Evolutionary conservation across 2,113 vertebrate genomes (phyloP), one percentile per base, ranked within the genome.

Genomic region (Bungarus multicinctus): DNA sequence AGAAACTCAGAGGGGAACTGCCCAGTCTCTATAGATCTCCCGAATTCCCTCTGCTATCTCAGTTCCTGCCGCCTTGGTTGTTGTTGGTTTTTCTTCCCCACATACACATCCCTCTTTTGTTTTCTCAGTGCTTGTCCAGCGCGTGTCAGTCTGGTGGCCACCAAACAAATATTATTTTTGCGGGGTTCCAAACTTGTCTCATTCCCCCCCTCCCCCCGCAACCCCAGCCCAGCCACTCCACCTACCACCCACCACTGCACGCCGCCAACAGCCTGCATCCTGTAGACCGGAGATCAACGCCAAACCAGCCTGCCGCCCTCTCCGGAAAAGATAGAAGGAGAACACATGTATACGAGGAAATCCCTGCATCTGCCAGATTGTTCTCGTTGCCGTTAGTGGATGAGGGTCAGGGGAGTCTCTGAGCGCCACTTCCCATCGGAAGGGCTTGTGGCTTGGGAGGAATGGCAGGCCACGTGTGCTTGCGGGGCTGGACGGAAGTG

Each of bases 361-460:
- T 96, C 96, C 97, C 97, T 97, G 97, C 97, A 96, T 97, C 96
- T 58, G 96, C 94, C 97, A 95, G 97, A 97, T 97, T 97, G 97
- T 95, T 2, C 69, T 88, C 7, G 86, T 94, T 18, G 88, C 34
- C 1, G 93, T 91, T 0, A 58, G 93, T 81, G 90, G 92, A 95
- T 94, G 74, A 39, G 9, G 45, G 94, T 94, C 54, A 85, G 47
- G 91, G 95, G 69, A 97, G 97, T 94, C 92, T 95, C 98, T 98
- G 97, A 98, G 98, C 97, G 97, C 97, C 96, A 96, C 96, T 98
- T 99, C 98, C 98, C 98, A 97, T 98, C 96, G 97, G 98, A 97
- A 96, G 93, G 94, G 97, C 97, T 97, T 0, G 93, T 94, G 30
- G 93, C 94, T 96, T 97, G 96, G 97, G 96, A 97, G 98, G 95